Conservation (phyloP, 1,140 invertebrate genomes). For the Scaptomyza hsui region DNA sequence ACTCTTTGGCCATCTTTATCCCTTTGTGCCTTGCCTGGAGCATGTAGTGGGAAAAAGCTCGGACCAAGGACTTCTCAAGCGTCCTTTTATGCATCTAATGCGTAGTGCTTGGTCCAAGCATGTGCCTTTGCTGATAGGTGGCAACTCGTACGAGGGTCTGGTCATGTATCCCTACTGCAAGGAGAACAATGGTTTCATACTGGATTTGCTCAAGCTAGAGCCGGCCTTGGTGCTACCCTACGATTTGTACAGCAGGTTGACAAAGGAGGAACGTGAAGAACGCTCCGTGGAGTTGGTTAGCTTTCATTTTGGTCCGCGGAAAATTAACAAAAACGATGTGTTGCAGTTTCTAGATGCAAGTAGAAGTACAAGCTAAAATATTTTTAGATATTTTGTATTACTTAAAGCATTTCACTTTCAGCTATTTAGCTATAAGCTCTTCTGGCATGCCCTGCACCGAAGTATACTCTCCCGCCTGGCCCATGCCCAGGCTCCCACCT, state of each 20-base stretch:
- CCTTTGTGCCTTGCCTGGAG: slow-evolving; percentile 76
- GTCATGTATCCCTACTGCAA: slow-evolving; percentile 54
- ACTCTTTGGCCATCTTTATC: slow-evolving; percentile 48
- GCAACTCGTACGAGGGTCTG: slow-evolving; percentile 74
- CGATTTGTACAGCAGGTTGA: slow-evolving; percentile 41
- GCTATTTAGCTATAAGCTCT: slow-evolving; percentile 76
- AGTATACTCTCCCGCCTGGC: slow-evolving; percentile 63
- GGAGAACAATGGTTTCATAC: slow-evolving; percentile 44
- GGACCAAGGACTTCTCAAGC: slow-evolving; percentile 30
- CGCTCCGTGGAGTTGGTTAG: slow-evolving; percentile 23
- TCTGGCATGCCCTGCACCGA: slow-evolving; percentile 82
- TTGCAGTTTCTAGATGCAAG: slow-evolving; percentile 60
- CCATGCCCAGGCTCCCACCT: slow-evolving; percentile 76
- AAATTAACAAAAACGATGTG: slow-evolving; percentile 48
- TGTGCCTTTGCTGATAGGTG: slow-evolving; percentile 83
- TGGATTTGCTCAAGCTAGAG: slow-evolving; percentile 46
- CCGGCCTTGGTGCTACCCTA: slow-evolving; percentile 54
- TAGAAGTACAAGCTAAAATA: no score
- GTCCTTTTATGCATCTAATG: slow-evolving; percentile 56
- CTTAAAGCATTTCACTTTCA: not conserved
- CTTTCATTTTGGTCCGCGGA: slow-evolving; percentile 54
- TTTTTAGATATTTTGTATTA: not conserved
- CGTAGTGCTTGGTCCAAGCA: slow-evolving; percentile 68
- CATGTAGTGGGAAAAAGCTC: slow-evolving; percentile 10
- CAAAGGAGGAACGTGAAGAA: slow-evolving; percentile 15